Evolutionary conservation across 2,888 invertebrate species (phyloP).

Genomic region (Lycocerus yunnanus): DNA sequence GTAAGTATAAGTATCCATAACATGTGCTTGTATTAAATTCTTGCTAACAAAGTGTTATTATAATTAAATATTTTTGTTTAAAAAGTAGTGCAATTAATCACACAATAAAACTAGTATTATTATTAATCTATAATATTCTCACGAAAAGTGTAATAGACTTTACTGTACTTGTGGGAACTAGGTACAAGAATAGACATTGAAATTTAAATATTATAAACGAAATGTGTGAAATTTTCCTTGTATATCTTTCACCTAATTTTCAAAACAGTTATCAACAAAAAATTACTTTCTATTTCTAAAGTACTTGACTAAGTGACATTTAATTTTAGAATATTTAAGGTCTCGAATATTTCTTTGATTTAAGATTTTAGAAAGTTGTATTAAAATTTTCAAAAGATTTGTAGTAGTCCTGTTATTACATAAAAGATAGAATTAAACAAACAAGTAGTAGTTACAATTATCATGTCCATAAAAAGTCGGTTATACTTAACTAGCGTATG

Average conservation of each 20-base stretch:
- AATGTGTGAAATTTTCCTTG: conserved; percentile 11
- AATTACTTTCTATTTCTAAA: conserved; percentile 10
- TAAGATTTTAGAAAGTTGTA: background rate
- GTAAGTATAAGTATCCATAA: background rate
- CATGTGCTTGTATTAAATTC: background rate
- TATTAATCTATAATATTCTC: background rate
- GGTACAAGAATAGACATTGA: background rate
- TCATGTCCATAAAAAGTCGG: no score
- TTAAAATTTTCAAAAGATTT: no score
- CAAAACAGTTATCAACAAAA: background rate
- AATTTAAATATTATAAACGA: conserved; percentile 1
- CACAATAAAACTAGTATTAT: background rate
- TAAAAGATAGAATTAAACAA: no score
- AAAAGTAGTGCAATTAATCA: background rate
- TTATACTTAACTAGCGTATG: no score
- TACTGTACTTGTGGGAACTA: conserved; percentile 6
- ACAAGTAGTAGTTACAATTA: no score
- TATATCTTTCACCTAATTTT: conserved; percentile 19
- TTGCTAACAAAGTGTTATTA: background rate
- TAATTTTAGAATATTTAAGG: background rate
- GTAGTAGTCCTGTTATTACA: no score
- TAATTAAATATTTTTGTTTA: background rate
- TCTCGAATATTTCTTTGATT: background rate
- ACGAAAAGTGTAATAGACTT: background rate
- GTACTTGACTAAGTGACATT: background rate